These are phyloP conservation scores for Urophycis tenuis DNA, from an alignment of 2,797 vertebrate species.

Conservation along the genomic window DNA sequence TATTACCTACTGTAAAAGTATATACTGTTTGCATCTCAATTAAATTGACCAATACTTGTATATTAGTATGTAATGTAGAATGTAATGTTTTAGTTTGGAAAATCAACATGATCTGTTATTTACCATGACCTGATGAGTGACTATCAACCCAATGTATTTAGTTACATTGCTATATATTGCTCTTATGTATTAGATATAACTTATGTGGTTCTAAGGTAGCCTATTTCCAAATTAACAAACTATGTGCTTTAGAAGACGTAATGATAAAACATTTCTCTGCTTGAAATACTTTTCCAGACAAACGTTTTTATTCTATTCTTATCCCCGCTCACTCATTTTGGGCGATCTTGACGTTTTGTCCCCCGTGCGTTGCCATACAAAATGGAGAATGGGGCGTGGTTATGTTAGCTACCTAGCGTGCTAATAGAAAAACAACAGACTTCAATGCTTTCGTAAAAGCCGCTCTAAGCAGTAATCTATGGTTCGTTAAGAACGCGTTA, in stretches of 20 bases:
- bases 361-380: slow-evolving; percentile 47
- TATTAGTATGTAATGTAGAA: background rate
- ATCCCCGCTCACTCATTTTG: too few relatives aligned
- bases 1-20: background rate
- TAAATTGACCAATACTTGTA: background rate
- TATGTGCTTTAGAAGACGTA: background rate
- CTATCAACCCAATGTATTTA: background rate
- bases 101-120: too few relatives aligned
- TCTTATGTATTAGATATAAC: too few relatives aligned
- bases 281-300: background rate
- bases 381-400: slow-evolving; percentile 18
- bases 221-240: background rate
- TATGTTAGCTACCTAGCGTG: slow-evolving; percentile 32
- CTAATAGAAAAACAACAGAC: slow-evolving; percentile 28
- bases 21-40: slow-evolving; percentile 7
- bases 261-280: background rate
- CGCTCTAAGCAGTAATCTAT: background rate
- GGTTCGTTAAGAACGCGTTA: slow-evolving; percentile 31
- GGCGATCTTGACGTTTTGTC: slow-evolving; percentile 28
- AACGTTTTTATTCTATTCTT: too few relatives aligned
- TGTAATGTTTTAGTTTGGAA: background rate
- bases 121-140: background rate
- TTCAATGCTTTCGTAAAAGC: slow-evolving; percentile 7
- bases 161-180: too few relatives aligned
- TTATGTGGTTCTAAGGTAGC: background rate